phyloP scores from a whole-genome alignment of 1,140 invertebrate genomes.

The Zaprionus africanus region DNA sequence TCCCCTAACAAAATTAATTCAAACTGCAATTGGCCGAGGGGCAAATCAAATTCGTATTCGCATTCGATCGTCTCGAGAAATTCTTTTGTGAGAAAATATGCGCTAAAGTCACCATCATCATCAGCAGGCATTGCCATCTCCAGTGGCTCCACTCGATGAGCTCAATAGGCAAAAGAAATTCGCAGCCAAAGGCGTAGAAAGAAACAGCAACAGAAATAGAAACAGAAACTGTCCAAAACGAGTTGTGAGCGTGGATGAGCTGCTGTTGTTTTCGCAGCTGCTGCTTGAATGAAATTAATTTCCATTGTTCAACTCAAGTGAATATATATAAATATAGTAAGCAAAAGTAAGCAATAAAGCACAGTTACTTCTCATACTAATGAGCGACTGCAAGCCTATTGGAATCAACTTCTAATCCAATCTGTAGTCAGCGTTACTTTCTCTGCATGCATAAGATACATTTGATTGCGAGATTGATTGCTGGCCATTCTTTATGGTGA shows the following conservation, averaged over 20 bases:
- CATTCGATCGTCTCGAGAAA: constrained; percentile 47
- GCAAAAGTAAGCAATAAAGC: constrained; percentile 38
- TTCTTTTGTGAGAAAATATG: constrained; percentile 80
- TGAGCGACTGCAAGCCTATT: neutral
- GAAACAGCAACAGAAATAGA: neutral
- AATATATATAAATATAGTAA: constrained; percentile 39
- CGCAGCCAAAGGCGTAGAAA: constrained; percentile 16
- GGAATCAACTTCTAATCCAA: neutral
- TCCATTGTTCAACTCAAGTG: constrained; percentile 63
- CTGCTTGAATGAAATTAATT: constrained; percentile 79
- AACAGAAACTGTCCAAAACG: constrained; percentile 40
- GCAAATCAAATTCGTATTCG: constrained; percentile 42
- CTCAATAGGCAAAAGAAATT: constrained; percentile 73
- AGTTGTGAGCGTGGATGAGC: constrained; percentile 45
- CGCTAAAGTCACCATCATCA: constrained; percentile 53
- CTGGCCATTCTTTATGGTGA: neutral
- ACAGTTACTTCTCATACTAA: constrained; percentile 37
- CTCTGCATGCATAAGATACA: too few relatives aligned
- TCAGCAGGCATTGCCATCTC: constrained; percentile 6
- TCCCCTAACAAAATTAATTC: constrained; percentile 72
- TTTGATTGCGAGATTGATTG: neutral
- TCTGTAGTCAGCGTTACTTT: neutral
- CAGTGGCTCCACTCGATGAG: constrained; percentile 31
- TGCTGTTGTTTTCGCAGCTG: constrained; percentile 54
- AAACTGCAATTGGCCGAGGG: constrained; percentile 70